A percentile compares a stretch with the other conserved stretches of the same genome.
These are phyloP conservation scores for Catamblyrhynchus diadema DNA, from an alignment of 2,797 vertebrate species.

Conservation along the genomic window DNA sequence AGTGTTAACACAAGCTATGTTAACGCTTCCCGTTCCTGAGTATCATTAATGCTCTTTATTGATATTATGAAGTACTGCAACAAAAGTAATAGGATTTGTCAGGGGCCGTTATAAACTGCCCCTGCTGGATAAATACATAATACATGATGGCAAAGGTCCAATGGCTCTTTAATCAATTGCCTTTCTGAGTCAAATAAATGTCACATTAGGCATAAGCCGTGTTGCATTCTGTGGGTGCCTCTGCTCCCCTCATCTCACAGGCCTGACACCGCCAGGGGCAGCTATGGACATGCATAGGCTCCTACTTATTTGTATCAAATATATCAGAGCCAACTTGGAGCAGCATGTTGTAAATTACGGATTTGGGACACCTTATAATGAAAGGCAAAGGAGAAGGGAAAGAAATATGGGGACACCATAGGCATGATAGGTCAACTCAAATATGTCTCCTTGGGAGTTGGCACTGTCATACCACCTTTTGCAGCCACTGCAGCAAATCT, in stretches of 20 bases:
- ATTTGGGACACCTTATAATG: slow-evolving; percentile 58
- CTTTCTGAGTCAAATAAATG: slow-evolving; percentile 72
- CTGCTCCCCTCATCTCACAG: slow-evolving; percentile 33
- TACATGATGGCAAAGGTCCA: slow-evolving; percentile 65
- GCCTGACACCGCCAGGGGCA: slow-evolving; percentile 24
- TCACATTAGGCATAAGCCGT: slow-evolving; percentile 59
- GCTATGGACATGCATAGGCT: neutral
- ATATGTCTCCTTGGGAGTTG: neutral
- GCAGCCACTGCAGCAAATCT: neutral
- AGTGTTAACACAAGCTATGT: neutral
- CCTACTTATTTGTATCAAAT: slow-evolving; percentile 47
- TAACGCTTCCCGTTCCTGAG: neutral
- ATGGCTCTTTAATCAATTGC: slow-evolving; percentile 70
- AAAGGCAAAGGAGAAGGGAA: slow-evolving; percentile 40
- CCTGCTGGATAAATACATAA: slow-evolving; percentile 72
- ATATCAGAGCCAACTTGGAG: slow-evolving; percentile 19
- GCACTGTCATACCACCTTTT: neutral
- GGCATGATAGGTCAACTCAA: slow-evolving; percentile 47
- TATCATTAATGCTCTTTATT: slow-evolving; percentile 44
- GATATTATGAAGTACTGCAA: slow-evolving; percentile 45
- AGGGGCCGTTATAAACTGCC: slow-evolving; percentile 52
- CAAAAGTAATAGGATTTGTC: slow-evolving; percentile 67
- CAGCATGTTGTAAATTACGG: slow-evolving; percentile 33
- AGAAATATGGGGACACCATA: slow-evolving; percentile 53
- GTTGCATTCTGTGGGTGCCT: slow-evolving; percentile 35